A percentile compares a stretch with the other conserved stretches of the same genome.
Conservation (phyloP, 2,797 vertebrate genomes). For the Periparus ater region DNA sequence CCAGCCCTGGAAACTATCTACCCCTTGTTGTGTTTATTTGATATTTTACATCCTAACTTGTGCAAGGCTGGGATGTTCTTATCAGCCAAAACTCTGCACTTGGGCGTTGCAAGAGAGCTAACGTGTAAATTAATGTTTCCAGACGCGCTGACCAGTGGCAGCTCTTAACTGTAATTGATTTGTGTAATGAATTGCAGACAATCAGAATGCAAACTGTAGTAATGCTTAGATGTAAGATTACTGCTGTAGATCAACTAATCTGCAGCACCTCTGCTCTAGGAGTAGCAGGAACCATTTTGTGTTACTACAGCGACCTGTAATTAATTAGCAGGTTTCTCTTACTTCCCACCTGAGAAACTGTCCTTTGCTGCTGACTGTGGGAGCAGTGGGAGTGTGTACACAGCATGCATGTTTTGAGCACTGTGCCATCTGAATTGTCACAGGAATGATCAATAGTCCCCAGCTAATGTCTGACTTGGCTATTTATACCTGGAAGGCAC, state of each 20-base stretch:
- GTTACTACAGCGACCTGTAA: neutral
- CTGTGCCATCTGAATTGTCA: neutral
- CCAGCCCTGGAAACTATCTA: neutral
- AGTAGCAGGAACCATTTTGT: neutral
- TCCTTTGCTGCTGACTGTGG: neutral
- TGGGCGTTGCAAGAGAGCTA: neutral
- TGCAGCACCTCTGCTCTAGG: neutral
- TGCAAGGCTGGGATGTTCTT: neutral
- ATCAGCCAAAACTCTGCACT: neutral
- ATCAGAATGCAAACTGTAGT: neutral
- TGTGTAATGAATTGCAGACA: conserved; percentile 10
- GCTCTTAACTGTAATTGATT: neutral
- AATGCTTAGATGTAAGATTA: neutral
- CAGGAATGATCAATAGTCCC: neutral
- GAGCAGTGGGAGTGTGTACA: neutral
- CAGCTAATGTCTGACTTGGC: neutral
- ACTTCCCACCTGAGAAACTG: neutral
- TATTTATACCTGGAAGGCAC: neutral
- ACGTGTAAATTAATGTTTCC: neutral
- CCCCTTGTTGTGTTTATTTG: neutral
- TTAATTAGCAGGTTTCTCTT: neutral
- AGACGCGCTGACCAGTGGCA: neutral
- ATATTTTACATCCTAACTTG: neutral
- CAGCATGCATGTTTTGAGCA: neutral
- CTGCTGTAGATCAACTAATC: neutral